Evolutionary conservation across 2,113 vertebrate genomes (phyloP), one percentile per base, ranked within the genome.

Genomic region (Laticauda laticaudata): DNA sequence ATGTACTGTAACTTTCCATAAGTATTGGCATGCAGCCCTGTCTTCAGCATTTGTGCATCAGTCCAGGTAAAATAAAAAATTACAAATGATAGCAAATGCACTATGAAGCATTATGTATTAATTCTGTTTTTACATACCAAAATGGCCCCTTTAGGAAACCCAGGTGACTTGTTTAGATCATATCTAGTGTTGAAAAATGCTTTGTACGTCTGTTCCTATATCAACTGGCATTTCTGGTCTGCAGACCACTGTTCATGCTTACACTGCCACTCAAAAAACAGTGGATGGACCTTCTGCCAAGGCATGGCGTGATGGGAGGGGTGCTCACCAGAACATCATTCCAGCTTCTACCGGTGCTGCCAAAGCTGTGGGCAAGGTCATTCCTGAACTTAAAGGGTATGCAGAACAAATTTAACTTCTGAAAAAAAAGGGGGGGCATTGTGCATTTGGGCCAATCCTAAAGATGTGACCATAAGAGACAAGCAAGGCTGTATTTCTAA

Each of bases 201-300:
- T 43, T 89, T 75, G 23, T 8, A 5, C 8, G 57, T 87, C 29
- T 64, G 2, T 45, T 89, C 57, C 23, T 26, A 1, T 61, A 18
- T 45, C 24, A 69, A 56, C 10, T 53, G 91, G 86, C 85, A 87
- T 88, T 93, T 86, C 39, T 81, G 94, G 12, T 87, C 51, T 93
- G n/a, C 94, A 99, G 98, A 99, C 98, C 57, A 99, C 98, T 90
- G 98, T 99, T 85, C 98, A 99, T n/a, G 98, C 98, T 55, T 98
- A 98, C 97, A 99, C 98, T 5, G 98, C 98, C 94, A 99, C 98
- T 86, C 98, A 99, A 97, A 99, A 99, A 98, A 98, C 98, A 0
- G 98, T 99, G 95, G 98, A 99, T 0, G 98, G 98, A 1, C 98
- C 98, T 29, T 98, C 98, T 0, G 97, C 97, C 56, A 99, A 99